Evolutionary conservation across 64 coral and sea anemone species (phyloP), one percentile per base, ranked within the genome.

Genomic region (Hydrozoanthus tunicans): DNA sequence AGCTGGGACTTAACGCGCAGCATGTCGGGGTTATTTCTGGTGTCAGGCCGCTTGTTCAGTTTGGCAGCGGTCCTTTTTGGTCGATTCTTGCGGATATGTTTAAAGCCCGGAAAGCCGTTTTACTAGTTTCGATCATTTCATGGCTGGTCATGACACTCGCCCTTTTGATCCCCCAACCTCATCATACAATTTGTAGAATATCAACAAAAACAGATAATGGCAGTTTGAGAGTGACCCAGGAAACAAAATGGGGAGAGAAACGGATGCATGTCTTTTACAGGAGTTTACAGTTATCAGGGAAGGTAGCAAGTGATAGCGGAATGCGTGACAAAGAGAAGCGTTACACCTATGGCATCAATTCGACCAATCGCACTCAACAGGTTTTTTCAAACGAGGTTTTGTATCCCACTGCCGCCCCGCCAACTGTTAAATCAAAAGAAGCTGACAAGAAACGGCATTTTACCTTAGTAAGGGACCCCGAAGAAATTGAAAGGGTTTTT

Each of bases 141-240:
- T 96, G 95, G 95, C 67, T 96, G n/a, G 26, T 91, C 63, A 98
- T 95, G 94, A 98, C 96, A 2, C 32, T 98, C 56, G 89, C 94
- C 58, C 89, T 98, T 7, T 91, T 96, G 24, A 23, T 96, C 26
- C 92, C 92, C 24, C 75, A 72, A 73, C 92, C 95, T 55, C 65
- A 77, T 25, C 86, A 96, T 12, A 96, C 89, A 11, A 85, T 85
- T 7, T 96, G 95, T 66, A 96, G 59, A 65, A 66, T 85, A 9
- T 89, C 53, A 3, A 73, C 80, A 89, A n/a, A 53, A 58, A 81
- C 78, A 7, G 43, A 9, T 0, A 77, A 82, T 23, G 17, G 7
- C 59, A 77, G 78, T n/a, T 55, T 89, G 59, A 26, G 32, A 61
- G 7, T 57, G 53, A 54, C 67, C 9, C 55, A 71, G 5, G 9